Conservation (phyloP, 2,797 vertebrate species). For the Spinus olivaceus region DNA sequence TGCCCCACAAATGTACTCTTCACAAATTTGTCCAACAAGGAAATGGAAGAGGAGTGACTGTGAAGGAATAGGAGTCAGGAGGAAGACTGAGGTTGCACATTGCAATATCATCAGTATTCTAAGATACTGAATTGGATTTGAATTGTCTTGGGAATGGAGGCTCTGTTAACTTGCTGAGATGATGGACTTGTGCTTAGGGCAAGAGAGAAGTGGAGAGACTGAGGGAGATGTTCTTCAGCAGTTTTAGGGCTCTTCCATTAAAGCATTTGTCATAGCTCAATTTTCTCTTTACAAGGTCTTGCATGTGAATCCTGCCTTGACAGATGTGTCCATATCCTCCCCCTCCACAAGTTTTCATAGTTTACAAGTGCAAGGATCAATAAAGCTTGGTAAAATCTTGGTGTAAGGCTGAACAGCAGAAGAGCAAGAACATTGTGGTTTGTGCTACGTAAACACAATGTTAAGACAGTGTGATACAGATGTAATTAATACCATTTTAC, state of each 20-base stretch:
- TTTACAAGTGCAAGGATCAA: not conserved
- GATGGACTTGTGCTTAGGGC: not conserved
- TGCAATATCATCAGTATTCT: accelerated
- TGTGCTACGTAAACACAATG: not conserved
- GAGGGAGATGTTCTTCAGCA: not conserved
- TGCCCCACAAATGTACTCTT: not conserved
- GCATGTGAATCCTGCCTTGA: not conserved
- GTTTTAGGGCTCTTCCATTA: no score
- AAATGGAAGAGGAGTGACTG: not conserved
- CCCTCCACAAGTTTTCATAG: not conserved
- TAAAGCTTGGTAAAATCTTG: not conserved
- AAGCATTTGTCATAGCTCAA: not conserved
- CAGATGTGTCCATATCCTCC: not conserved
- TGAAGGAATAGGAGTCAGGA: not conserved
- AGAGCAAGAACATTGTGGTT: accelerated
- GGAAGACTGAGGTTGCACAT: not conserved
- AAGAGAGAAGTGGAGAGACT: not conserved
- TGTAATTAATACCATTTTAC: not conserved
- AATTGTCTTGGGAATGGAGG: not conserved
- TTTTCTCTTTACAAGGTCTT: not conserved
- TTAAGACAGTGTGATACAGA: not conserved
- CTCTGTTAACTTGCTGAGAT: not conserved
- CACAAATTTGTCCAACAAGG: not conserved
- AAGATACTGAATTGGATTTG: not conserved
- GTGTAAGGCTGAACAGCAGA: not conserved